Evolutionary conservation across 2,888 invertebrate genomes (phyloP).

Genomic region (Ormyrus rosae): DNA sequence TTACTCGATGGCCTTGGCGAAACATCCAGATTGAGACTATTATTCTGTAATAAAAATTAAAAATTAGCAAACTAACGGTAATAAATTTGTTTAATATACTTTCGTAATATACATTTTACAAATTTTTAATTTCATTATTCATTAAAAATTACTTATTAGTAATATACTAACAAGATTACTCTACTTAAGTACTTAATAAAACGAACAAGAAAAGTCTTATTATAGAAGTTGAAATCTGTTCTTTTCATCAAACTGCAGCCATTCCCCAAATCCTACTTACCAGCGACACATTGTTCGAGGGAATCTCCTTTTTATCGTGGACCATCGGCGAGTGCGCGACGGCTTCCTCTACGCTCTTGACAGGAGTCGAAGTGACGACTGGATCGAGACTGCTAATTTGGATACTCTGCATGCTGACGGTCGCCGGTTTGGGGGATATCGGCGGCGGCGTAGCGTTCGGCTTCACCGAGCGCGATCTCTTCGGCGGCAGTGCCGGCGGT

Average conservation of each 20-base stretch:
- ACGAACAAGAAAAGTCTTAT: too few species aligned
- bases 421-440: conserved; percentile 68
- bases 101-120: too few species aligned
- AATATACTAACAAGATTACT: too few species aligned
- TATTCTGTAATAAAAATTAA: conserved; percentile 60
- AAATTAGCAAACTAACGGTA: background rate
- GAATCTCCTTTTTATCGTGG: conserved; percentile 66
- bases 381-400: conserved; percentile 66
- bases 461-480: conserved; percentile 77
- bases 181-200: too few species aligned
- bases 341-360: conserved; percentile 62
- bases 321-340: conserved; percentile 37
- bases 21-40: conserved; percentile 66
- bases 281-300: conserved; percentile 65
- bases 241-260: too few species aligned
- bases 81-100: too few species aligned
- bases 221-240: too few species aligned
- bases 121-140: too few species aligned
- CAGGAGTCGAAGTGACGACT: conserved; percentile 68
- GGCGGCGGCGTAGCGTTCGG: conserved; percentile 70
- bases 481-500: conserved; percentile 81
- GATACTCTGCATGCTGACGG: conserved; percentile 75
- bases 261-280: conserved; percentile 56
- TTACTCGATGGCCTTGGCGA: conserved; percentile 70
- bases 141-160: too few species aligned